Evolutionary conservation across 2,888 invertebrate genomes (phyloP).

Genomic region (Sepioteuthis lessoniana): DNA sequence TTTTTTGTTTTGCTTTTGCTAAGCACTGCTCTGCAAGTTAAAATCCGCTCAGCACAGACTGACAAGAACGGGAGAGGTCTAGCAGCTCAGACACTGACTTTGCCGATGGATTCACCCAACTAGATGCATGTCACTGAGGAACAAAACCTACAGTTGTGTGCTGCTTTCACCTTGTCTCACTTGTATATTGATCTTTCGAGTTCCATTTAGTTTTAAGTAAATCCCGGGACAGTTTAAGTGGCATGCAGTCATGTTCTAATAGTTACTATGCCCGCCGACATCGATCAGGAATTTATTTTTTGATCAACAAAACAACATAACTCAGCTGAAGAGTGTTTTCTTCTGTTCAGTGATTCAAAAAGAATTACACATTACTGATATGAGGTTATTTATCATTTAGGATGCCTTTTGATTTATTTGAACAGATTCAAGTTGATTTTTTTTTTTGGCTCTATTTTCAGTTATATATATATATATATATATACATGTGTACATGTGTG

Average conservation of each 20-base stretch:
- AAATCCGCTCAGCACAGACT: slow-evolving; percentile 33
- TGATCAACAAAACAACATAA: not conserved
- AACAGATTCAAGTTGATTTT: too few species aligned
- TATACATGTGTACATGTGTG: too few species aligned
- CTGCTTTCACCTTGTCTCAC: not conserved
- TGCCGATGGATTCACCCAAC: not conserved
- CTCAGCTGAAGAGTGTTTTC: not conserved
- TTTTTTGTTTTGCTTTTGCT: not conserved
- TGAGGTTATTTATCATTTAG: not conserved
- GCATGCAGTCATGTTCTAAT: slow-evolving; percentile 2
- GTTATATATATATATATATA: too few species aligned
- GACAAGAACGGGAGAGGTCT: slow-evolving; percentile 5
- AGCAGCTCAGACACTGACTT: slow-evolving; percentile 33
- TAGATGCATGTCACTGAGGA: not conserved
- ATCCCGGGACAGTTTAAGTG: not conserved
- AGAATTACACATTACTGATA: not conserved
- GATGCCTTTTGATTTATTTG: not conserved
- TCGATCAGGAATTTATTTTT: not conserved
- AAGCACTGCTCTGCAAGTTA: not conserved
- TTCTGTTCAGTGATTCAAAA: not conserved
- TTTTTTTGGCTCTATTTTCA: too few species aligned
- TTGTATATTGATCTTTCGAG: not conserved
- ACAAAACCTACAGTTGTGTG: not conserved
- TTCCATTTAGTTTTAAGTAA: not conserved
- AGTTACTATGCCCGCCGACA: not conserved